Evolutionary conservation across 2,113 vertebrate genomes (phyloP), one percentile per base, ranked within the genome.

Genomic region (Ahaetulla prasina): DNA sequence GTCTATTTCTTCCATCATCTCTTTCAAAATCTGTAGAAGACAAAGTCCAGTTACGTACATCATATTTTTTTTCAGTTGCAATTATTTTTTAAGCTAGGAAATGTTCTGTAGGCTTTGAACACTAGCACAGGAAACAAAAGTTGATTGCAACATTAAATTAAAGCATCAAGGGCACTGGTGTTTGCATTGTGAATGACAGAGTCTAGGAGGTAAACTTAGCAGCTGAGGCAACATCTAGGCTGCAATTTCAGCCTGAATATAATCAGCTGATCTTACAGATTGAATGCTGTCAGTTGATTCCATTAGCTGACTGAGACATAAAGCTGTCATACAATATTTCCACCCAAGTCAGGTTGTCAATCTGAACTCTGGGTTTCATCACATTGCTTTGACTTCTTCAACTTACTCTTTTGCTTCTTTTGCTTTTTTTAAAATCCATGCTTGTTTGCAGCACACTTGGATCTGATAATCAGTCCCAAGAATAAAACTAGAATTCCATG

Each of bases 1-100:
- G 96, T 99, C 99, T 1, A 99, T 99, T 95, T 99, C 98, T 91
- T 98, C 97, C 94, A 98, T 95, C 98, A 98, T 98, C 0, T 93
- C 97, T 95, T 97, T 97, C 95, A 98, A 1, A 92, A 98, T 98
- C 98, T 98, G 96, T 1, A 35, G 63, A 53, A 49, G 6, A 89
- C 45, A 57, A 90, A 22, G 39, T 54, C 88, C 85, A 68, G 35
- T 55, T 63, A 45, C 55, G 74, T 2, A 0, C n/a, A 91, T 92
- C 47, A 8, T 0, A 4, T 0, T 8, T n/a, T 52, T 49, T 10
- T 14, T 7, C 30, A 54, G 5, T 54, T 88, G n/a, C 8, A 43
- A 55, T 23, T 47, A 85, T 55, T 47, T 55, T 53, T 74, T 47
- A 57, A 57, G 90, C 35, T 85, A 45, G 53, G 53, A 30, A 57